These are phyloP conservation scores for Anagrus nilaparvatae DNA, from an alignment of 1,140 invertebrate species.

Conservation along the genomic window DNA sequence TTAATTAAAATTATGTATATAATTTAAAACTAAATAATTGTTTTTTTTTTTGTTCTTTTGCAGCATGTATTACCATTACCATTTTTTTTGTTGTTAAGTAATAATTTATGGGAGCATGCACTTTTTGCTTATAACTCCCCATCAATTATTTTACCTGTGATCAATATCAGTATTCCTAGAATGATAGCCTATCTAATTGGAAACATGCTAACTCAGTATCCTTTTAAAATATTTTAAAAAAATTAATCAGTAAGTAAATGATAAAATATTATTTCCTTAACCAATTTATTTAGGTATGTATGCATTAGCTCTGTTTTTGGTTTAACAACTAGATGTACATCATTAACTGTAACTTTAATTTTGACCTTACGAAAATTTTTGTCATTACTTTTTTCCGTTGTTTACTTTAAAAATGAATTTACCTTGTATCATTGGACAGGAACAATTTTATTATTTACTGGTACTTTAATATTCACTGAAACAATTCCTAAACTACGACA, in stretches of 20 bases:
- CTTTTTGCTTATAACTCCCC: constrained; percentile 48
- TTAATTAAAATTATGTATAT: neutral
- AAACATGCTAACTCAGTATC: constrained; percentile 87
- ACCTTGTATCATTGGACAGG: constrained; percentile 89
- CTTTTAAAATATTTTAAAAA: constrained; percentile 26
- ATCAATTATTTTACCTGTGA: constrained; percentile 38
- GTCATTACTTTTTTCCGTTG: constrained; percentile 88
- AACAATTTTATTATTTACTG: constrained; percentile 80
- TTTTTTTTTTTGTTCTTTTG: constrained; percentile 28
- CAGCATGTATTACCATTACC: constrained; percentile 81
- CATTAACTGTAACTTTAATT: constrained; percentile 90
- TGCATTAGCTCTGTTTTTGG: constrained; percentile 93
- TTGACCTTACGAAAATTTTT: constrained; percentile 93
- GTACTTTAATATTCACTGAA: constrained; percentile 88
- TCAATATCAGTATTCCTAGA: constrained; percentile 53
- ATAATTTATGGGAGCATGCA: constrained; percentile 68
- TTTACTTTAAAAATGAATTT: constrained; percentile 93
- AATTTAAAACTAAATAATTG: neutral
- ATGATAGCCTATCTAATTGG: constrained; percentile 71
- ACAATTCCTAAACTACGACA: constrained; percentile 37
- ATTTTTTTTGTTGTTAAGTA: constrained; percentile 63
- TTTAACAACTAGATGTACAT: constrained; percentile 87
- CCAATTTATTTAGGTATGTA: constrained; percentile 49
- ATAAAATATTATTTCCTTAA: constrained; percentile 18
- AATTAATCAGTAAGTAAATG: neutral